Percentiles rank a stretch among this genome's conserved stretches.
These are phyloP conservation scores for Mus pahari DNA, from an alignment of 2,113 vertebrate genomes.

Conservation along the genomic window DNA sequence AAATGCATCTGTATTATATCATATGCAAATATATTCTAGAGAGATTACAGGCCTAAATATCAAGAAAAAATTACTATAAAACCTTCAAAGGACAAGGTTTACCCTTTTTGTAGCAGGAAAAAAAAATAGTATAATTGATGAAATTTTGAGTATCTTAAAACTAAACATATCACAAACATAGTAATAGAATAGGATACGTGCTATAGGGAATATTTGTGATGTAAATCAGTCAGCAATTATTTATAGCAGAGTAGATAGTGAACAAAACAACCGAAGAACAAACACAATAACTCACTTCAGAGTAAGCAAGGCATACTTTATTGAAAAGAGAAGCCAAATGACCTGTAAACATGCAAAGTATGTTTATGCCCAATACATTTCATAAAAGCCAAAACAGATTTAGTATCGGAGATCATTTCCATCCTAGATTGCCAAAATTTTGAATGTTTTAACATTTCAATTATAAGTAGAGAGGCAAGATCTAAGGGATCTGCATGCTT, in stretches of 20 bases:
- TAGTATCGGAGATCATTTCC: neutral
- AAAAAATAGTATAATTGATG: neutral
- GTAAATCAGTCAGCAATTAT: slow-evolving; percentile 34
- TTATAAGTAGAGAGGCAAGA: neutral
- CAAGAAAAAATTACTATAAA: slow-evolving; percentile 13
- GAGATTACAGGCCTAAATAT: neutral
- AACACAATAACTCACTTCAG: neutral
- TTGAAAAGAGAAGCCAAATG: neutral
- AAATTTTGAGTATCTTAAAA: slow-evolving; percentile 45
- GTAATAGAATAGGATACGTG: neutral
- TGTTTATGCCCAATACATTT: neutral
- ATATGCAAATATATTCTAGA: neutral
- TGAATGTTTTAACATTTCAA: neutral
- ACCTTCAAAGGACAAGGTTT: slow-evolving; percentile 22
- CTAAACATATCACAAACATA: neutral
- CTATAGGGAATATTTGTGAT: neutral
- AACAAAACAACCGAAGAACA: slow-evolving; percentile 11
- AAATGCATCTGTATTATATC: neutral
- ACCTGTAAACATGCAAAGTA: neutral
- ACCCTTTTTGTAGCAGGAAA: neutral
- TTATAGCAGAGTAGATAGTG: neutral
- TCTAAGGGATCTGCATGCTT: neutral
- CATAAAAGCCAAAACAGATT: neutral
- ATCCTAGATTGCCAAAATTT: neutral
- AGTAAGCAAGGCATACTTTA: neutral